Base-by-base conservation (phyloP, 1,140 invertebrate genomes). In the Drosophila nebulosa region DNA sequence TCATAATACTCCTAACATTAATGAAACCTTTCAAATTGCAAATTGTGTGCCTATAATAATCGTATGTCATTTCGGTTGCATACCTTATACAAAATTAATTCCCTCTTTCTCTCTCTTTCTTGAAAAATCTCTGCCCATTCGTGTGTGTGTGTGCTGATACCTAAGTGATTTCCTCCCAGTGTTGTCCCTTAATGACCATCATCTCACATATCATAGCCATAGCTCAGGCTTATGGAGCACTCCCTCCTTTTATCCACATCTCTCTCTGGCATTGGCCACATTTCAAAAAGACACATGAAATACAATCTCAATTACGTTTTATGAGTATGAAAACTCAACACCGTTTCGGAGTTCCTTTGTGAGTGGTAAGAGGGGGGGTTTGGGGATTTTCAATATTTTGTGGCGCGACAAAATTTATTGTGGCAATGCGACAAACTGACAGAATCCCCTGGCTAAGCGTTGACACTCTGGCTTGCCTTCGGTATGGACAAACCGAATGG, bases 361-460 rank as follows among this genome's bases (percentile, higher is more conserved):
- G 63, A 65, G 9, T 32, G 30, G 2, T 2, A 12, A 12, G 10
- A 10, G 30, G 9, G 30, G 0, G 9, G 72, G n/a, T n/a, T n/a
- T n/a, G 78, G 70, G 74, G 88, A 78, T 86, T 86, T 74, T 86
- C 78, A 81, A 88, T 86, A 86, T 86, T 81, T 88, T 86, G 78
- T 78, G 81, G 55, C 56, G 59, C 39, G 39, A 55, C 27, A 27
- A 59, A 85, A 85, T 85, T 85, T 85, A 85, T 81, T 75, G 66
- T 69, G 69, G 55, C 46, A 46, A 36, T 53, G 68, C 35, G 74
- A 62, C 42, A 74, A 79, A 72, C 71, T 79, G 83, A 86, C 81
- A 88, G 69, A 68, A 81, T 77, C 78, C 63, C 39, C 32, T 76
- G 52, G 81, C 73, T 80, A 63, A 80, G 73, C 79, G 79, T 69